Percentiles rank a stretch among this genome's conserved stretches.
Conservation (phyloP, 2,797 vertebrate genomes). For the Iguana delicatissima region DNA sequence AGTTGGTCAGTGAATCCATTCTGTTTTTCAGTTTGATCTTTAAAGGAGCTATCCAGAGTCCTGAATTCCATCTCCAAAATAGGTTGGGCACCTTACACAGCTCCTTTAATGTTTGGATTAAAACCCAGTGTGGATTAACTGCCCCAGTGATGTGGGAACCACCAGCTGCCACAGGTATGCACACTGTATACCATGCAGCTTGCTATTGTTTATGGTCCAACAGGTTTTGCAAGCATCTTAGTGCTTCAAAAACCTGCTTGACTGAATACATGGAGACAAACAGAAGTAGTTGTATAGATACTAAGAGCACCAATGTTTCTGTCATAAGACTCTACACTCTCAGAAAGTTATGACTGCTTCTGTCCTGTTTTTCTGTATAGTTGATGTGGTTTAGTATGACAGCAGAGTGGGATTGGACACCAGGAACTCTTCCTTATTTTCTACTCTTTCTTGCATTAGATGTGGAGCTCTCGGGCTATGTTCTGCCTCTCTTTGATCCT, state of each 20-base stretch:
- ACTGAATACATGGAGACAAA: too few relatives aligned
- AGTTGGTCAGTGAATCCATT: too few relatives aligned
- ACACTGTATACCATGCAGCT: background rate
- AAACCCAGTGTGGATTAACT: too few relatives aligned
- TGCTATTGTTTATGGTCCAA: background rate
- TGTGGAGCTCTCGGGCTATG: conserved; percentile 30
- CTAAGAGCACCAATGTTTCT: background rate
- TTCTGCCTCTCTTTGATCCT: conserved; percentile 48
- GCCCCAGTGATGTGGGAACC: too few relatives aligned
- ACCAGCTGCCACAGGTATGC: too few relatives aligned
- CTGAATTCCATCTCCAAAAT: too few relatives aligned
- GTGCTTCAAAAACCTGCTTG: background rate
- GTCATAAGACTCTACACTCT: background rate
- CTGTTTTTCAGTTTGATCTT: too few relatives aligned
- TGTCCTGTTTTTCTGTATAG: background rate
- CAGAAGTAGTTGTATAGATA: too few relatives aligned
- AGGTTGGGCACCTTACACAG: too few relatives aligned
- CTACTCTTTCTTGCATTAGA: conserved; percentile 35
- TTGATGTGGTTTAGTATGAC: background rate
- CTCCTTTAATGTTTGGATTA: too few relatives aligned
- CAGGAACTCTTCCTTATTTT: background rate
- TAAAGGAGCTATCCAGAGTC: too few relatives aligned
- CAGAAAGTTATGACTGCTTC: too few relatives aligned
- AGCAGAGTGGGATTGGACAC: background rate
- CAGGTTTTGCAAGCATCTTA: background rate